Evolutionary conservation across 2,113 vertebrate genomes (phyloP), one percentile per base, ranked within the genome.

Genomic region (Trinectes maculatus): DNA sequence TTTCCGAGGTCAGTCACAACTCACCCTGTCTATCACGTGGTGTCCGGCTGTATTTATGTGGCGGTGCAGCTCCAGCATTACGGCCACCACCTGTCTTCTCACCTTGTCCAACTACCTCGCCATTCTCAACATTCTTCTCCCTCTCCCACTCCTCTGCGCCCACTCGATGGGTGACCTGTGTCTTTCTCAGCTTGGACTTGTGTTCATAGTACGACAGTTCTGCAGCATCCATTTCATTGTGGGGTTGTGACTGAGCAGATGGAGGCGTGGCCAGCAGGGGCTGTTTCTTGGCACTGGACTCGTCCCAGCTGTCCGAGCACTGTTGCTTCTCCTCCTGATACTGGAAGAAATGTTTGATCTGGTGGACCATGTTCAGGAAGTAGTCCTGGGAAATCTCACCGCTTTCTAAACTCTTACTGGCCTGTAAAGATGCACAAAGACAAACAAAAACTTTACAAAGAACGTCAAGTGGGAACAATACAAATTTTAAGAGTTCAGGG

Each of bases 241-340:
- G 71, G 1, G 80, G 60, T 8, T 21, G 68, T 18, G 61, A 55
- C 47, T 54, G 66, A 6, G 54, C 4, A 0, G 68, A 16, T 13
- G 62, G 21, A 0, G 83, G 53, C 0, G 78, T 40, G 48, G 77
- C 24, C 0, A 95, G 74, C 55, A 95, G 90, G n/a, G 92, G 91
- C 80, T 93, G 95, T 85, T 95, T 97, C 82, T 95, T 96, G 75
- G 87, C 37, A 37, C 80, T 82, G 25, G 93, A 77, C 29, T 89
- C 93, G 58, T 95, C 94, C 94, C 96, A 96, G 39, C 89, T 91
- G 71, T 89, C 95, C 0, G 94, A 93, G 52, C 94, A 91, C 83
- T 94, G 95, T 83, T 94, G 95, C 85, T 94, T 96, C 91, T 95
- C 96, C 89, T 99, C 96, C 91, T 96, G 97, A 79, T 99, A 99